Evolutionary conservation across 2,888 invertebrate species (phyloP).

Genomic region (Ophion slaviceki): DNA sequence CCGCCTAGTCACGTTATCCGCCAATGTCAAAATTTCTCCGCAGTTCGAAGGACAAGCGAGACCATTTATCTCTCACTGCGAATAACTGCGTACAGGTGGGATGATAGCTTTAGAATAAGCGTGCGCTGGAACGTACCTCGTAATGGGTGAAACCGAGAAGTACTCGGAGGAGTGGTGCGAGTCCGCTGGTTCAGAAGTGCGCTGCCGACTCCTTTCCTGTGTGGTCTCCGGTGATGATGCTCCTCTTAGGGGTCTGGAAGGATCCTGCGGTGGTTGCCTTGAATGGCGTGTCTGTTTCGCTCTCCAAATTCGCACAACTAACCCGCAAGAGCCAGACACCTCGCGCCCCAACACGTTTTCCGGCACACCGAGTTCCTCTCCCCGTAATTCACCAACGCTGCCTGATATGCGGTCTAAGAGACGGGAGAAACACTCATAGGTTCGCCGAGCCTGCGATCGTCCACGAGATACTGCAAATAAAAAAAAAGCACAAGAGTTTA

Average conservation of each 20-base stretch:
- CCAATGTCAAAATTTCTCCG: slow-evolving; percentile 51
- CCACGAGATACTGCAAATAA: not conserved
- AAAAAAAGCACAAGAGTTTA: not conserved
- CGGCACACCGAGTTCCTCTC: slow-evolving; percentile 37
- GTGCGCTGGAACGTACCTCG: slow-evolving; percentile 42
- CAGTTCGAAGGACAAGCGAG: slow-evolving; percentile 14
- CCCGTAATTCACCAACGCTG: slow-evolving; percentile 37
- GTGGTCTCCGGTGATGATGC: slow-evolving; percentile 33
- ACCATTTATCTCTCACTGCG: not conserved
- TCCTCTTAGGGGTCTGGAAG: slow-evolving; percentile 29
- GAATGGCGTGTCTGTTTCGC: slow-evolving; percentile 40
- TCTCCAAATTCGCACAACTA: slow-evolving; percentile 53
- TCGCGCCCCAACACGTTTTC: slow-evolving; percentile 24
- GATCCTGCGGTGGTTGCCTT: slow-evolving; percentile 16
- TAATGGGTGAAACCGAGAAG: slow-evolving; percentile 36
- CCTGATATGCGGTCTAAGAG: slow-evolving; percentile 2
- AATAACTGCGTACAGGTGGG: slow-evolving; percentile 9
- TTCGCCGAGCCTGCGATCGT: not conserved
- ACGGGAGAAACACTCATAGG: slow-evolving; percentile 11
- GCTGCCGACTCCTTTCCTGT: slow-evolving; percentile 23
- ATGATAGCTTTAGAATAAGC: slow-evolving; percentile 8
- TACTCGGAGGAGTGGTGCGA: slow-evolving; percentile 13
- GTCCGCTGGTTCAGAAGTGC: slow-evolving; percentile 6
- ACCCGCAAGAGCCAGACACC: slow-evolving; percentile 41
- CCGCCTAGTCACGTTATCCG: slow-evolving; percentile 42